Evolutionary conservation across 2,113 vertebrate species (phyloP).

Genomic region (Semnornis frantzii): DNA sequence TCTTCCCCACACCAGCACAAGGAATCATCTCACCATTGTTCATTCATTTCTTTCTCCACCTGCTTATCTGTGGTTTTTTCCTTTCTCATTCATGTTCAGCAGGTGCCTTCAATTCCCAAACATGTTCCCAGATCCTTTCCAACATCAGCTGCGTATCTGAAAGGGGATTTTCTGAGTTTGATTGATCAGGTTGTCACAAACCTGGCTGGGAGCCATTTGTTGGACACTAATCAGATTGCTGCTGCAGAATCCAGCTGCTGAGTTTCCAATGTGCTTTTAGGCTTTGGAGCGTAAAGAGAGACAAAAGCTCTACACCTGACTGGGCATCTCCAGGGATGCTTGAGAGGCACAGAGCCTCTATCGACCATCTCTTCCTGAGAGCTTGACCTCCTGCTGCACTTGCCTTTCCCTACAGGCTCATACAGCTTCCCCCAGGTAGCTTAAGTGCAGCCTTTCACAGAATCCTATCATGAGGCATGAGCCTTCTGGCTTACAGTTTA

Average conservation of each 20-base stretch:
- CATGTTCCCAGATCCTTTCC: constrained; percentile 33
- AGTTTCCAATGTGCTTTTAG: constrained; percentile 4
- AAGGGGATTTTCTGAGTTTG: constrained; percentile 52
- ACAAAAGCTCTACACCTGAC: constrained; percentile 1
- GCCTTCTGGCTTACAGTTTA: not conserved
- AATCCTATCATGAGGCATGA: not conserved
- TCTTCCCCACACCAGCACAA: not conserved
- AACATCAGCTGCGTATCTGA: constrained; percentile 16
- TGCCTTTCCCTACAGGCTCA: not conserved
- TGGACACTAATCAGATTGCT: constrained; percentile 55
- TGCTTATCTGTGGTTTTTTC: not conserved
- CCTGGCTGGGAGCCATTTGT: constrained; percentile 41
- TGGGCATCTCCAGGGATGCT: constrained; percentile 18
- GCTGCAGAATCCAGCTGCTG: constrained; percentile 15
- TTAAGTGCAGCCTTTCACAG: not conserved
- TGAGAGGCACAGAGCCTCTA: not conserved
- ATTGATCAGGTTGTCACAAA: constrained; percentile 61
- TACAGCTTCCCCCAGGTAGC: not conserved
- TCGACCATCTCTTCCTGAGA: not conserved
- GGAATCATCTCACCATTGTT: not conserved
- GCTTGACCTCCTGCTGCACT: not conserved
- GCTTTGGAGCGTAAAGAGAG: not conserved
- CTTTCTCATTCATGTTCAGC: not conserved
- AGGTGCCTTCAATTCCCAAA: constrained; percentile 21
- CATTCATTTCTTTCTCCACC: not conserved